These are phyloP conservation scores for Dryococelus australis DNA, from an alignment of 2,888 invertebrate genomes.

Conservation along the genomic window DNA sequence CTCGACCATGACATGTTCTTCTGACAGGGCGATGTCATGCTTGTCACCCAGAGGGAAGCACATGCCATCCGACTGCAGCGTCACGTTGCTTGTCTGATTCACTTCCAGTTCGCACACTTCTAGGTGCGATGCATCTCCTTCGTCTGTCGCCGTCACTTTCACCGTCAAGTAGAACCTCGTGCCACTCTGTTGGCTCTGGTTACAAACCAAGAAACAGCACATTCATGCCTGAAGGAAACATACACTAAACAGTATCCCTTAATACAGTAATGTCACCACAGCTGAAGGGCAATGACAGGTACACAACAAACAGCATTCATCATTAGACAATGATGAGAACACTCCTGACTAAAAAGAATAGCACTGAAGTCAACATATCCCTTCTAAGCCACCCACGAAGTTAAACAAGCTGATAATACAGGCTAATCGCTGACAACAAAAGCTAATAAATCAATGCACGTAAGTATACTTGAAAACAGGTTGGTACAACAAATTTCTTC, in stretches of 20 bases:
- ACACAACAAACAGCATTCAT: not conserved
- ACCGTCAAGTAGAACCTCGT: conserved; percentile 41
- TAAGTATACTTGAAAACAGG: too few relatives aligned
- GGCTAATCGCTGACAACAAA: too few relatives aligned
- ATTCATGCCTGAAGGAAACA: not conserved
- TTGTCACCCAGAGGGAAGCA: conserved; percentile 38
- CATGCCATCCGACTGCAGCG: conserved; percentile 21
- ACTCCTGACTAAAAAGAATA: too few relatives aligned
- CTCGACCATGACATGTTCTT: conserved; percentile 37
- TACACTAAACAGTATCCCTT: not conserved
- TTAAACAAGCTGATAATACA: too few relatives aligned
- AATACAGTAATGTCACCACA: not conserved
- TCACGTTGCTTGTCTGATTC: conserved; percentile 36
- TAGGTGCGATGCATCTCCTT: conserved; percentile 39
- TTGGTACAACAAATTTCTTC: too few relatives aligned
- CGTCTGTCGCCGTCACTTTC: conserved; percentile 42
- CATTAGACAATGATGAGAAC: too few relatives aligned
- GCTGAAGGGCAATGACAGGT: too few relatives aligned
- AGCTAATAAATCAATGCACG: not conserved
- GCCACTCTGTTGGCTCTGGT: conserved; percentile 33
- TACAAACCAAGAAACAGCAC: not conserved
- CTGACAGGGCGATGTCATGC: conserved; percentile 32
- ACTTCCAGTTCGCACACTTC: conserved; percentile 43
- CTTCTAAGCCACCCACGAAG: not conserved
- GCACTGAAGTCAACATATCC: not conserved